Conservation (phyloP, 2,113 vertebrate species). For the Mesoclemmys tuberculata region DNA sequence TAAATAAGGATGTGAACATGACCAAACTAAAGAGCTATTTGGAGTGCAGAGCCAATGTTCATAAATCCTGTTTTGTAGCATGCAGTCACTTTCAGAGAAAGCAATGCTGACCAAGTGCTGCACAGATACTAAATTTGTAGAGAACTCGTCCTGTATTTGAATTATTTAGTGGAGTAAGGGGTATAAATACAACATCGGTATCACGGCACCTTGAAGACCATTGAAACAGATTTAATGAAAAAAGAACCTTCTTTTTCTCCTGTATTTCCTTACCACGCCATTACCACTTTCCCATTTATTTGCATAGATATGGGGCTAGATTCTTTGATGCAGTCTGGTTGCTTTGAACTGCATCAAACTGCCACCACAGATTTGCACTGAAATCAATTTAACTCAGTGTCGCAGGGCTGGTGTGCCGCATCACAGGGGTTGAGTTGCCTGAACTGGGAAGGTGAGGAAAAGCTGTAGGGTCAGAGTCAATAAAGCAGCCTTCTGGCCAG, state of each 20-base stretch:
- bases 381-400: not conserved
- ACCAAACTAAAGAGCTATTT: not conserved
- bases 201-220: not conserved
- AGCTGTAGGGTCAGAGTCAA: no score
- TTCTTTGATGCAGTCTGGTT: not conserved
- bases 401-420: no score
- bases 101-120: not conserved
- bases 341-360: not conserved
- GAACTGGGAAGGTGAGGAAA: no score
- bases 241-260: constrained; percentile 13
- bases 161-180: not conserved
- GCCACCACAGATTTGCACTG: not conserved
- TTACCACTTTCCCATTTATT: not conserved
- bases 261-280: not conserved
- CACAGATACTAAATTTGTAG: not conserved
- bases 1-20: not conserved
- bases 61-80: not conserved
- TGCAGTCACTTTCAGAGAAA: not conserved
- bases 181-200: not conserved
- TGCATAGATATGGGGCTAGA: not conserved
- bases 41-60: not conserved
- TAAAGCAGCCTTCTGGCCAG: no score
- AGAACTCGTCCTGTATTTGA: not conserved
- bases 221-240: not conserved
- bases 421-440: no score